Base-by-base conservation (phyloP, 2,797 vertebrate species). In the Sebastes trivittatus region DNA sequence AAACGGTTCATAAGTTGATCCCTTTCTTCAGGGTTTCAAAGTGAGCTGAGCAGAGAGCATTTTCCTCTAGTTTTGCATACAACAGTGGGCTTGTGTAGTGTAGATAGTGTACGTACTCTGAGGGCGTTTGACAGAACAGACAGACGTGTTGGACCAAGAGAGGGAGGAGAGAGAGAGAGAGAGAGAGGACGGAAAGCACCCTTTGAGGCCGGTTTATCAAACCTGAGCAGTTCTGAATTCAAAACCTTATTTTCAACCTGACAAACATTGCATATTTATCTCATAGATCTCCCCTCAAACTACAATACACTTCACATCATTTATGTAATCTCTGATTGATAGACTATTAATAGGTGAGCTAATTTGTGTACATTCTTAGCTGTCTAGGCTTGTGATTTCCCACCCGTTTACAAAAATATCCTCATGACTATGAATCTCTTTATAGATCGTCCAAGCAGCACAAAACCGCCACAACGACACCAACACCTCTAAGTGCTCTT, bases 291-390 rank as follows among this genome's bases (percentile, higher is more conserved):
- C 67, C 49, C 60, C 58, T 30, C 42, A 61, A 81, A 54, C 59
- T 75, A 75, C 65, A 22, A 75, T 68, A 91, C 25, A 74, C 68
- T 63, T 76, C 61, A 69, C 55, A 75, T 46, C 34, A 84, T 81
- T 72, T 2, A n/a, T 72, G 80, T 82, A 68, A 87, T 88, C 77
- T 89, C 69, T 62, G 58, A 82, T 78, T 75, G 70, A 79, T 77
- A 83, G 76, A 85, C 67, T 76, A 71, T 64, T 76, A 78, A 82
- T 78, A 88, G 32, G 87, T 85, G 36, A 87, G 82, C 59, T 88
- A 14, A 81, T 92, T 77, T 78, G 67, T 55, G 65, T 95, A 96
- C 94, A 95, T 96, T 95, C 94, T 92, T 93, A 77, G 89, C 93
- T 95, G 94, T 95, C 93, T 91, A 85, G 89, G 91, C 87, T 90